Evolutionary conservation across 2,888 invertebrate species (phyloP).

Genomic region (Microplitis manilae): DNA sequence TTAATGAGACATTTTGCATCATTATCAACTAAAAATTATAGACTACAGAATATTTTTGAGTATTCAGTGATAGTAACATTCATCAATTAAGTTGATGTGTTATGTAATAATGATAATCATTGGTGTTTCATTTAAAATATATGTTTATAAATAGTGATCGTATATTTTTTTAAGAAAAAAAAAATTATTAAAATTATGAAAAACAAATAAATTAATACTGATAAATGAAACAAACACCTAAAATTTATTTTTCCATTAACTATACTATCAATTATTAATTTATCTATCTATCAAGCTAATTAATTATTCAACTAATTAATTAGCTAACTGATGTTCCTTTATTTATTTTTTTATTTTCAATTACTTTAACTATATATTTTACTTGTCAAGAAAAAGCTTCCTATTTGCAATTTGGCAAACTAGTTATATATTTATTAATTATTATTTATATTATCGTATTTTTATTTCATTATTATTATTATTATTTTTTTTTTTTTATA

Average conservation of each 20-base stretch:
- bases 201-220: neutral
- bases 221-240: too few relatives aligned
- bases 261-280: constrained; percentile 48
- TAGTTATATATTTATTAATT: neutral
- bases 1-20: too few relatives aligned
- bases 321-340: constrained; percentile 20
- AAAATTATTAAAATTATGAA: too few relatives aligned
- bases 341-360: constrained; percentile 18
- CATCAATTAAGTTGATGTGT: too few relatives aligned
- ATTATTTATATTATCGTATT: constrained; percentile 2
- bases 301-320: constrained; percentile 8
- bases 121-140: too few relatives aligned
- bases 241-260: constrained; percentile 46
- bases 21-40: too few relatives aligned
- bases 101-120: too few relatives aligned
- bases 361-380: constrained; percentile 33
- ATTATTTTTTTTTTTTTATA: constrained; percentile 41
- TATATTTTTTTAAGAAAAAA: neutral
- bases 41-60: too few relatives aligned
- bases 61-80: too few relatives aligned
- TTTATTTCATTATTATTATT: constrained; percentile 10
- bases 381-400: constrained; percentile 41
- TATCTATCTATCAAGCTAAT: constrained; percentile 26
- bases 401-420: constrained; percentile 18
- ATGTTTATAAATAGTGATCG: too few relatives aligned